Conservation (phyloP, 2,113 vertebrate species). For the Coryphaenoides rupestris region DNA sequence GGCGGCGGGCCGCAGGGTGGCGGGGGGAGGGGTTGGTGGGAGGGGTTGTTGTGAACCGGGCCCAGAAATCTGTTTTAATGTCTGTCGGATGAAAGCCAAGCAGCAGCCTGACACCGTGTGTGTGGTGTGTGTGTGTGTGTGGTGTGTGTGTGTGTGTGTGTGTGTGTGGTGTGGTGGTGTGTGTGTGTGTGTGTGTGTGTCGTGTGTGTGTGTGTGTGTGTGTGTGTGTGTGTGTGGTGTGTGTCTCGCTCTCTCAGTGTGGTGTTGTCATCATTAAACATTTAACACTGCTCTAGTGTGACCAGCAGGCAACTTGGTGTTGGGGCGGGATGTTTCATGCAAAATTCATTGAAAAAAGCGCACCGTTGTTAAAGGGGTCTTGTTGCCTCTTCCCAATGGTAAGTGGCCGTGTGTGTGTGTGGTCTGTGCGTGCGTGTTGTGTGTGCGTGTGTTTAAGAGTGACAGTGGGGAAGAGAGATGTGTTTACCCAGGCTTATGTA, state of each 20-base stretch:
- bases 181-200: slow-evolving; percentile 76
- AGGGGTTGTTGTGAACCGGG: slow-evolving; percentile 37
- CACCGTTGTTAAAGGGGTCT: slow-evolving; percentile 81
- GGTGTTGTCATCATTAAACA: slow-evolving; percentile 99
- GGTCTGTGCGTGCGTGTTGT: neutral
- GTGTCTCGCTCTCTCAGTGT: slow-evolving; percentile 79
- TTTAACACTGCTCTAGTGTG: slow-evolving; percentile 90
- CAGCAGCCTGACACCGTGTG: slow-evolving; percentile 81
- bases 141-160: neutral
- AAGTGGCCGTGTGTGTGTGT: slow-evolving; percentile 66
- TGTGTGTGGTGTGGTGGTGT: slow-evolving; percentile 52
- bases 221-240: slow-evolving; percentile 73
- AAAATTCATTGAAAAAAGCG: slow-evolving; percentile 94
- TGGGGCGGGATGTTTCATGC: slow-evolving; percentile 89
- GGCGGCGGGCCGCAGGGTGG: too few species aligned
- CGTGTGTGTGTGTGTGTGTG: slow-evolving; percentile 74
- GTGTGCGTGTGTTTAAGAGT: slow-evolving; percentile 10
- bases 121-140: too few species aligned
- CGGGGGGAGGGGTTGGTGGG: too few species aligned
- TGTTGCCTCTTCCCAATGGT: slow-evolving; percentile 83
- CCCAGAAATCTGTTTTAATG: slow-evolving; percentile 67
- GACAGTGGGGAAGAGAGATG: slow-evolving; percentile 9
- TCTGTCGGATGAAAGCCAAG: slow-evolving; percentile 89
- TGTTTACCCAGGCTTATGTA: slow-evolving; percentile 37
- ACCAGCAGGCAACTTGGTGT: slow-evolving; percentile 93